phyloP scores from a whole-genome alignment of 2,113 vertebrate species.

The Rhegmatorhina hoffmannsi region DNA sequence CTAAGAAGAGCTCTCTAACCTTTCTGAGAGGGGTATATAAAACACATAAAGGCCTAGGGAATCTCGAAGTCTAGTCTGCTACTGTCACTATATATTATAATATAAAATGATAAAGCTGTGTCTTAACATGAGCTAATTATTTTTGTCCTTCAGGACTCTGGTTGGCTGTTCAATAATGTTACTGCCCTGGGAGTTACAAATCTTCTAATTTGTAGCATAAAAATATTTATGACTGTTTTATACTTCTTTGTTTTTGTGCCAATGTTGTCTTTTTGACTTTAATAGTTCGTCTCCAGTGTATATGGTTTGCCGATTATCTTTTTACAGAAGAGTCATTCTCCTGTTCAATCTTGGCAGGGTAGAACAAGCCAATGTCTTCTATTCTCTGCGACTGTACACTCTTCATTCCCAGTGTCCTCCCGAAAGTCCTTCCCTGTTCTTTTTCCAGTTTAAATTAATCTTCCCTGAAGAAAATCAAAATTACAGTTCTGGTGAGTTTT shows the following conservation, averaged over 20 bases:
- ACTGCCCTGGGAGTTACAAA: conserved; percentile 56
- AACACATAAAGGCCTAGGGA: background rate
- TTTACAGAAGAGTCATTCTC: background rate
- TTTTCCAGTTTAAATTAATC: background rate
- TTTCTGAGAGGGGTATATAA: background rate
- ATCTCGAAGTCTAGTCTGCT: background rate
- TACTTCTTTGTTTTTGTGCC: conserved; percentile 48
- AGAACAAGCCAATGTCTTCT: background rate
- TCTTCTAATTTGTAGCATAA: conserved; percentile 55
- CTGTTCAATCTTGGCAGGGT: background rate
- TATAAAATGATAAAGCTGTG: conserved; percentile 54
- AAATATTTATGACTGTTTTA: conserved; percentile 52
- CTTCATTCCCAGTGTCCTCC: background rate
- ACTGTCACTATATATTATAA: conserved; percentile 52
- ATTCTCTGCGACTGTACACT: background rate
- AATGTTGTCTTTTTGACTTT: conserved; percentile 53
- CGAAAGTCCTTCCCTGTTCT: background rate
- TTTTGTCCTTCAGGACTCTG: conserved; percentile 64
- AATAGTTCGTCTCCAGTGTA: conserved; percentile 32
- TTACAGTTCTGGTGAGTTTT: background rate
- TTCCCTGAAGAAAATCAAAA: background rate
- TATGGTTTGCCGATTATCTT: background rate
- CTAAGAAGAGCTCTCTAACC: background rate
- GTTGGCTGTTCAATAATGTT: conserved; percentile 55
- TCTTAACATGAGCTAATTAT: conserved; percentile 64